Conservation (phyloP, 1,140 invertebrate genomes). For the Drosophila orosa region DNA sequence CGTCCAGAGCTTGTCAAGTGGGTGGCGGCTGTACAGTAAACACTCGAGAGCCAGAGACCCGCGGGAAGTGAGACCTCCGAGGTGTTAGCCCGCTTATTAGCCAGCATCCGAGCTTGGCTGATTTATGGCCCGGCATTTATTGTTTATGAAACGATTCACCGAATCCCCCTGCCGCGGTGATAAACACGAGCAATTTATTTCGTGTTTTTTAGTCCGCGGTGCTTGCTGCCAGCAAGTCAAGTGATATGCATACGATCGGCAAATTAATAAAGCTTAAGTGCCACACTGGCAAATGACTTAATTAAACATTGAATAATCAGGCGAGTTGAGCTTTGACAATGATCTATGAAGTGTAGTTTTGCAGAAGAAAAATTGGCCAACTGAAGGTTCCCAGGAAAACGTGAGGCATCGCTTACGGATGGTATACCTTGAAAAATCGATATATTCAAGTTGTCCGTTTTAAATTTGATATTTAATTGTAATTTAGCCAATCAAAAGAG, state of each 20-base stretch:
- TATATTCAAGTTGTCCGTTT: constrained; percentile 8
- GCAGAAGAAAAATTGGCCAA: background rate
- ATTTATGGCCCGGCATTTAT: constrained; percentile 61
- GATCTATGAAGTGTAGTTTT: constrained; percentile 42
- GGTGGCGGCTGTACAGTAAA: constrained; percentile 77
- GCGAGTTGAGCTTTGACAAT: constrained; percentile 23
- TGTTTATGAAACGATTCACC: constrained; percentile 57
- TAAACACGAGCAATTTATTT: constrained; percentile 75
- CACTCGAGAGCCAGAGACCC: constrained; percentile 51
- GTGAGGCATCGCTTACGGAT: background rate
- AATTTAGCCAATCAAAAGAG: constrained; percentile 5
- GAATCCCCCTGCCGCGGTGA: constrained; percentile 48
- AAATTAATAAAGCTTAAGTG: constrained; percentile 74
- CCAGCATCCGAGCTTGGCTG: constrained; percentile 40
- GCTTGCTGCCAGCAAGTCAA: constrained; percentile 33
- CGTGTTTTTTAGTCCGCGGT: constrained; percentile 6
- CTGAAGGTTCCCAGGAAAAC: background rate
- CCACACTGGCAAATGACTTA: constrained; percentile 55
- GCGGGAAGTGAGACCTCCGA: constrained; percentile 71
- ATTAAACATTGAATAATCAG: constrained; percentile 70
- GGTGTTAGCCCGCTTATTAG: constrained; percentile 77
- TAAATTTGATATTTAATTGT: constrained; percentile 21
- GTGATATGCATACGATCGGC: constrained; percentile 66
- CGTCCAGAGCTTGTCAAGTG: constrained; percentile 56
- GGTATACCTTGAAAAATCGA: background rate